phyloP scores from a whole-genome alignment of 2,113 vertebrate genomes.

The Ia io region DNA sequence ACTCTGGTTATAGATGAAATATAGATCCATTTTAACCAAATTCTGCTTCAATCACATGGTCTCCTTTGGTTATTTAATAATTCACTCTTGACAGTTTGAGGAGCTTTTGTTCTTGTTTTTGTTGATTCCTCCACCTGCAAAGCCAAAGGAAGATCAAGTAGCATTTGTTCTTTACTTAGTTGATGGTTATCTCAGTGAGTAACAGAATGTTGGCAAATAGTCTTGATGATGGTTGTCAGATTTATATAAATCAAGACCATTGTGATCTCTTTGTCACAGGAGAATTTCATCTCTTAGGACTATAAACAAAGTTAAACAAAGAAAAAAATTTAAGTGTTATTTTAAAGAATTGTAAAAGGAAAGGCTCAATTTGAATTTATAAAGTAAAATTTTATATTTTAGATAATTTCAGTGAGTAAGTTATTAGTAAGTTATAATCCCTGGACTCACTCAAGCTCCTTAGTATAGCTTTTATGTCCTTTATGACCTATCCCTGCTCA shows the following conservation, averaged over 20 bases:
- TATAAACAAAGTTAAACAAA: neutral
- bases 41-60: neutral
- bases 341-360: neutral
- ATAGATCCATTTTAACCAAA: neutral
- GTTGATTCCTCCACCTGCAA: neutral
- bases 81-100: neutral
- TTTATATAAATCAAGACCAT: neutral
- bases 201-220: neutral
- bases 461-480: neutral
- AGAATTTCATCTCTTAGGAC: neutral
- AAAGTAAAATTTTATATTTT: neutral
- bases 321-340: neutral
- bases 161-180: neutral
- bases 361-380: neutral
- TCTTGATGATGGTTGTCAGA: neutral
- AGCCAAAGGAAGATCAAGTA: neutral
- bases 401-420: neutral
- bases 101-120: neutral
- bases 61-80: neutral
- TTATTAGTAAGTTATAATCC: neutral
- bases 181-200: neutral
- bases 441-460: neutral
- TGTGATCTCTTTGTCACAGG: neutral
- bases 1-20: neutral
- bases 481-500: neutral